Evolutionary conservation across 2,113 vertebrate species (phyloP).

Genomic region (Rhynchomys soricoides): DNA sequence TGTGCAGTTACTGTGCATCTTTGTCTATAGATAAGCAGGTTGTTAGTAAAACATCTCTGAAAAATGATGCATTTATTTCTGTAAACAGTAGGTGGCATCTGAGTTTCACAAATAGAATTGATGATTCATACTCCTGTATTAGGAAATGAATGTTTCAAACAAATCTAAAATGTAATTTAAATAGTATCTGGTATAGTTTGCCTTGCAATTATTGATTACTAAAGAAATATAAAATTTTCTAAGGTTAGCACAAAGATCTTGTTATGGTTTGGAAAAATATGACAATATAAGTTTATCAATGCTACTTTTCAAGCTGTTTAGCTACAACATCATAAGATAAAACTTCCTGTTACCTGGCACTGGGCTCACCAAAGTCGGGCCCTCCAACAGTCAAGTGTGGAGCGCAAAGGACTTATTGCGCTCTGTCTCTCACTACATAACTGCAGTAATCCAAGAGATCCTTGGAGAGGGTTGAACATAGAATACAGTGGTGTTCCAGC

Average conservation of each 20-base stretch:
- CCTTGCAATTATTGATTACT: conserved; percentile 33
- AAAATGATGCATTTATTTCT: conserved; percentile 63
- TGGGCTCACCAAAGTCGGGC: no score
- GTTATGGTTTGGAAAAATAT: background rate
- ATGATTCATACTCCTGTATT: conserved; percentile 11
- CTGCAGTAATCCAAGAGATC: no score
- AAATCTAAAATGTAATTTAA: conserved; percentile 32
- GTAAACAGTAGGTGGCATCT: conserved; percentile 74
- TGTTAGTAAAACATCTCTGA: background rate
- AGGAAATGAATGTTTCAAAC: conserved; percentile 5
- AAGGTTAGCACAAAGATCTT: conserved; percentile 14
- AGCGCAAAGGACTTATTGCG: background rate
- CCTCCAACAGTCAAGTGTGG: background rate
- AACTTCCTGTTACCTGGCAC: background rate
- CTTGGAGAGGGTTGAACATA: background rate
- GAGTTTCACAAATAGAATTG: conserved; percentile 70
- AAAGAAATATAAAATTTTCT: background rate
- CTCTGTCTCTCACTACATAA: no score
- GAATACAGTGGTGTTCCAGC: background rate
- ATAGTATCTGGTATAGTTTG: background rate
- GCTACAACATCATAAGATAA: no score
- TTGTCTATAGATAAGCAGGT: background rate
- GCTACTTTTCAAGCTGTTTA: background rate
- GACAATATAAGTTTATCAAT: conserved; percentile 41
- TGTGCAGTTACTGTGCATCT: background rate